Evolutionary conservation across 2,888 invertebrate genomes (phyloP).

Genomic region (Escarpia spicata): DNA sequence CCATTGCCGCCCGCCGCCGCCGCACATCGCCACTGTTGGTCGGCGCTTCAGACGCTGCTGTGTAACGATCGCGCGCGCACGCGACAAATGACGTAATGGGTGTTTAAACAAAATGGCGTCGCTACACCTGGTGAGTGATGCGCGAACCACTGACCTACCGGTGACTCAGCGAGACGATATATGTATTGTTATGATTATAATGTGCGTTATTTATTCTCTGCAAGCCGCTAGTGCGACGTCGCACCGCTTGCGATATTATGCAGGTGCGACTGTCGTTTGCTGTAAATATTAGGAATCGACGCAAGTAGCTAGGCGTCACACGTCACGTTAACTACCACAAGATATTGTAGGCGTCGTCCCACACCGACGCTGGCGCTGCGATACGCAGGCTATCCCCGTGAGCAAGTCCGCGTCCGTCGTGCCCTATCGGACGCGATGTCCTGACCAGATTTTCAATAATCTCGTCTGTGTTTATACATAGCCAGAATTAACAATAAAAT

Average conservation of each 20-base stretch:
- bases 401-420: background rate
- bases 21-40: background rate
- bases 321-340: background rate
- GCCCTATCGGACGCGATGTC: background rate
- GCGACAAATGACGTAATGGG: background rate
- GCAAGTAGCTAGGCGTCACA: background rate
- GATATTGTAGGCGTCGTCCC: background rate
- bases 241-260: background rate
- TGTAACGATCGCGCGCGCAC: background rate
- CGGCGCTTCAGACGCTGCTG: background rate
- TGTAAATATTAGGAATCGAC: slow-evolving; percentile 16
- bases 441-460: background rate
- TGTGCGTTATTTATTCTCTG: slow-evolving; percentile 11
- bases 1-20: background rate
- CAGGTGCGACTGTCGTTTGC: slow-evolving; percentile 3
- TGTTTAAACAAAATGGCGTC: slow-evolving; percentile 8
- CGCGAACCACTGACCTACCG: background rate
- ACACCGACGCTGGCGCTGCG: background rate
- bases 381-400: background rate
- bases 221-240: background rate
- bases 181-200: slow-evolving; percentile 1
- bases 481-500: slow-evolving; percentile 12
- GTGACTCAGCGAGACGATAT: slow-evolving; percentile 13
- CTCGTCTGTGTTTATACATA: background rate
- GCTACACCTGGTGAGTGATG: background rate